Percentiles rank a stretch among this genome's conserved stretches.
These are phyloP conservation scores for Atlantisia rogersi DNA, from an alignment of 2,113 vertebrate genomes.

Conservation along the genomic window DNA sequence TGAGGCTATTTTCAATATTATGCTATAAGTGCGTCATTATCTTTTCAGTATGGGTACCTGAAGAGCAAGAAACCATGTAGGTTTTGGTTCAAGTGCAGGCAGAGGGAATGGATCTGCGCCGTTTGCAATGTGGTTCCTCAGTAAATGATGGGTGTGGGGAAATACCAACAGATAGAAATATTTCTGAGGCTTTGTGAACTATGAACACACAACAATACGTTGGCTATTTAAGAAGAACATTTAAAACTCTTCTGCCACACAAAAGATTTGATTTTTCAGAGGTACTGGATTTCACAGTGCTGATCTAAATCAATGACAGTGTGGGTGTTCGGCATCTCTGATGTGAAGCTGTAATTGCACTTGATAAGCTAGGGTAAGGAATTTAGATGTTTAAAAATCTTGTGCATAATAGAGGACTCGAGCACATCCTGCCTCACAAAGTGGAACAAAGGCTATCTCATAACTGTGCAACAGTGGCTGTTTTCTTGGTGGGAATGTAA, in stretches of 20 bases:
- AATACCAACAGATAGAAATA: not conserved
- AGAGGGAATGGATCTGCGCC: not conserved
- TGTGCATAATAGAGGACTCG: not conserved
- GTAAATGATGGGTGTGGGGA: not conserved
- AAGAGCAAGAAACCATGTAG: not conserved
- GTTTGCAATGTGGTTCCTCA: not conserved
- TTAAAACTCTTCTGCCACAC: not conserved
- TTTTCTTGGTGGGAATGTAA: not conserved
- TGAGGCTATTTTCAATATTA: not conserved
- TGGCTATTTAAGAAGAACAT: not conserved
- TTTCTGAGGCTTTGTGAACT: not conserved
- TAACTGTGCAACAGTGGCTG: not conserved
- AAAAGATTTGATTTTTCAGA: not conserved
- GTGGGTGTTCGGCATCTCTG: not conserved
- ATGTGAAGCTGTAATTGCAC: not conserved
- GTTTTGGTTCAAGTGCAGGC: not conserved
- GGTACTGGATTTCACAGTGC: not conserved
- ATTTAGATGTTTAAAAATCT: constrained; percentile 7
- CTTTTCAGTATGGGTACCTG: not conserved
- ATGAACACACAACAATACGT: not conserved
- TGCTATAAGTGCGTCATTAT: not conserved
- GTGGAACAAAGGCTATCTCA: not conserved
- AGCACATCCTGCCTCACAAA: not conserved
- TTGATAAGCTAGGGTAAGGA: constrained; percentile 5
- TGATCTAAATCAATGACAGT: not conserved